These are phyloP conservation scores for Varroa destructor DNA, from an alignment of 1,140 invertebrate genomes.

Conservation along the genomic window DNA sequence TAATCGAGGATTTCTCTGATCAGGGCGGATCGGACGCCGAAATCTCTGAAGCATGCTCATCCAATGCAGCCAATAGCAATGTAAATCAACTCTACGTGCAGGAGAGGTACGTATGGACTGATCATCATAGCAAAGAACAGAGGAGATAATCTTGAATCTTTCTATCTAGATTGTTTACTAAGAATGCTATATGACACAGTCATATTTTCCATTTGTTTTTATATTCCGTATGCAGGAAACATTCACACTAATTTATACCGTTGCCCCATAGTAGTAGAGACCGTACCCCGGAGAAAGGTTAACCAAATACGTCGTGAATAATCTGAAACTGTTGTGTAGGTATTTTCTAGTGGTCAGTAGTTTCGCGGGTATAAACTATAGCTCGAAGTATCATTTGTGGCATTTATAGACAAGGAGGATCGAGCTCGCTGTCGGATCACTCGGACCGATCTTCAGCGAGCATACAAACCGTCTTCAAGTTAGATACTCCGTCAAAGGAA, in stretches of 20 bases:
- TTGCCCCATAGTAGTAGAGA: too few species aligned
- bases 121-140: neutral
- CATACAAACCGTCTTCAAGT: conserved; percentile 8
- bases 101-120: neutral
- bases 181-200: neutral
- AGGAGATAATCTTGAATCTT: neutral
- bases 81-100: conserved; percentile 14
- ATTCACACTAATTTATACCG: too few species aligned
- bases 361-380: too few species aligned
- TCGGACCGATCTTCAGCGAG: conserved; percentile 16
- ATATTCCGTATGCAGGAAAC: too few species aligned
- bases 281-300: too few species aligned
- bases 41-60: conserved; percentile 26
- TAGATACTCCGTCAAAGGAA: conserved; percentile 18
- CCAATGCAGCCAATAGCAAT: conserved; percentile 7
- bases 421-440: conserved; percentile 23
- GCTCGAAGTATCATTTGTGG: neutral
- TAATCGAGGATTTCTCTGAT: conserved; percentile 25
- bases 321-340: too few species aligned
- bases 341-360: too few species aligned
- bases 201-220: too few species aligned
- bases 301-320: too few species aligned
- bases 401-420: conserved; percentile 12
- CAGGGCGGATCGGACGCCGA: conserved; percentile 16
- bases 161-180: neutral